Evolutionary conservation across 1,140 invertebrate genomes (phyloP).

Genomic region (Ceratina calcarata): DNA sequence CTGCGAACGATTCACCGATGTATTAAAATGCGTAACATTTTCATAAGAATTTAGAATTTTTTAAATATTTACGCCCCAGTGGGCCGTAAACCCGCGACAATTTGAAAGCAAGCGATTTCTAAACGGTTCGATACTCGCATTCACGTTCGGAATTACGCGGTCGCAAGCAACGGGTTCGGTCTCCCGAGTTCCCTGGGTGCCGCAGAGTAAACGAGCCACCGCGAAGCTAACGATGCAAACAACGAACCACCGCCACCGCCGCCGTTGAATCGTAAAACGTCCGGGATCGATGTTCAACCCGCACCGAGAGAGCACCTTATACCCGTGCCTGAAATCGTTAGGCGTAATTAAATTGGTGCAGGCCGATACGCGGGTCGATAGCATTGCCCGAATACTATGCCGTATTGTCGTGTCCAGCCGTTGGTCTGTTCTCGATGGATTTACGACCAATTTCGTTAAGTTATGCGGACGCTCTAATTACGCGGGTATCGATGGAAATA

Average conservation of each 20-base stretch:
- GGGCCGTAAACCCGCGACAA: no score
- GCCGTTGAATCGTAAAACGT: constrained; percentile 55
- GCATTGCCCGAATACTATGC: constrained; percentile 35
- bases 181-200: no score
- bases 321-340: constrained; percentile 60
- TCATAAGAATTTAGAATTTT: no score
- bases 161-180: no score
- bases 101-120: neutral
- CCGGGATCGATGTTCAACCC: constrained; percentile 39
- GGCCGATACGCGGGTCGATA: constrained; percentile 50
- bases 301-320: constrained; percentile 12
- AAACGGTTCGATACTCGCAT: neutral
- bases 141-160: neutral
- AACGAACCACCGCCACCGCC: constrained; percentile 19
- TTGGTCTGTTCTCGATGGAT: constrained; percentile 48
- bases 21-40: no score
- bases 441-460: constrained; percentile 61
- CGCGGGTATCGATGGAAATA: no score
- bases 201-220: constrained; percentile 9
- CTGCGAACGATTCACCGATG: no score
- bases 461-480: constrained; percentile 59
- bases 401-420: constrained; percentile 52
- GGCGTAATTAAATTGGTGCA: constrained; percentile 68
- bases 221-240: constrained; percentile 37
- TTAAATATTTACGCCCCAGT: no score